phyloP scores from a whole-genome alignment of 1,140 invertebrate genomes.

The Chlorops oryzae region DNA sequence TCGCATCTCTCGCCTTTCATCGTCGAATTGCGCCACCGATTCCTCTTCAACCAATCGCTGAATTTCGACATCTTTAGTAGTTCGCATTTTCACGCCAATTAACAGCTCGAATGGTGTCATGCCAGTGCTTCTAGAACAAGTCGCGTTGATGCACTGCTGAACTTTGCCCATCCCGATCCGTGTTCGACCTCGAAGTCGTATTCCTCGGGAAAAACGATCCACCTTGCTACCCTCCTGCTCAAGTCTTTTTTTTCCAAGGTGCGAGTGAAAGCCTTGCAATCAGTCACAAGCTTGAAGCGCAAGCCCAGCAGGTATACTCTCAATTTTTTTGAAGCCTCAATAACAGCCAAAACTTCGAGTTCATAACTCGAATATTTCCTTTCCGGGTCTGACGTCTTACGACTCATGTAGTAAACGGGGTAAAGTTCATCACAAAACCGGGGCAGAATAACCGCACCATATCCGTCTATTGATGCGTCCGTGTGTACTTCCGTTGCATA shows the following conservation, averaged over 20 bases:
- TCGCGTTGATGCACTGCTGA: conserved; percentile 9
- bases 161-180: conserved; percentile 12
- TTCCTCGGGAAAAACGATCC: conserved; percentile 29
- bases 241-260: conserved; percentile 35
- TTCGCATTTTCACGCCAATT: conserved; percentile 7
- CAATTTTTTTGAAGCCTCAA: conserved; percentile 37
- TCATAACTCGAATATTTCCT: conserved; percentile 39
- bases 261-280: conserved; percentile 36
- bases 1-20: neutral
- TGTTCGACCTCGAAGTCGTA: conserved; percentile 28
- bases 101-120: conserved; percentile 11
- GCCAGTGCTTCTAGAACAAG: conserved; percentile 1
- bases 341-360: conserved; percentile 47
- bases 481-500: conserved; percentile 40
- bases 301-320: conserved; percentile 21
- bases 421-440: conserved; percentile 40
- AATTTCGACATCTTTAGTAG: neutral
- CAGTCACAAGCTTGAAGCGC: conserved; percentile 18
- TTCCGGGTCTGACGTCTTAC: conserved; percentile 36
- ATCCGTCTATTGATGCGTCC: conserved; percentile 31
- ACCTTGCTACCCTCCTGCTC: conserved; percentile 26
- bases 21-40: too few relatives aligned
- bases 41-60: too few relatives aligned
- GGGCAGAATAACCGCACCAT: conserved; percentile 38
- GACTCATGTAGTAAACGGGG: conserved; percentile 46